Percentiles rank a stretch among this genome's conserved stretches.
Evolutionary conservation across 2,888 invertebrate genomes (phyloP).

Genomic region (Troides aeacus): DNA sequence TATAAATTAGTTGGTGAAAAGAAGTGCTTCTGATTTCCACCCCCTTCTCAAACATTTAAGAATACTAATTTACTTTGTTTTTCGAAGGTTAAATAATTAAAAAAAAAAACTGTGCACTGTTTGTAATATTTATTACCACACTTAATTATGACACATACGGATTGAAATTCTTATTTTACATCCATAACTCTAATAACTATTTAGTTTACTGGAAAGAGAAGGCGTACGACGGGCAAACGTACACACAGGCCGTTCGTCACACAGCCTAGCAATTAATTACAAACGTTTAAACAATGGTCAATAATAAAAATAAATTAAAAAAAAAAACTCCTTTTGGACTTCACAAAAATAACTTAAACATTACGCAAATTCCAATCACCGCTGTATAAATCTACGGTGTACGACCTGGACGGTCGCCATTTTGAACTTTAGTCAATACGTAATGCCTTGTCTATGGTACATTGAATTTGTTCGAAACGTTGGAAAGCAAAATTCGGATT

Average conservation of each 20-base stretch:
- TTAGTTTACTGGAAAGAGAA: conserved; percentile 52
- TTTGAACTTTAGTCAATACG: not conserved
- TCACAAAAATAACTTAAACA: not conserved
- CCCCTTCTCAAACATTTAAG: too few species aligned
- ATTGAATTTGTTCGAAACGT: conserved; percentile 48
- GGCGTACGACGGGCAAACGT: conserved; percentile 37
- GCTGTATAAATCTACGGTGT: not conserved
- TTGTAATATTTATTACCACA: conserved; percentile 66
- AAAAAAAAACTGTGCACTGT: conserved; percentile 15
- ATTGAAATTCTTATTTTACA: conserved; percentile 66
- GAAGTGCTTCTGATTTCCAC: too few species aligned
- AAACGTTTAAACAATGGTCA: conserved; percentile 18
- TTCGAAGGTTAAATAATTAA: too few species aligned
- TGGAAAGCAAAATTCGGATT: conserved; percentile 61
- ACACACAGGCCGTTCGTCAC: conserved; percentile 35
- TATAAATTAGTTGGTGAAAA: too few species aligned
- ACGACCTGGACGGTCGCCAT: not conserved
- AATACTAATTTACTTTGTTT: too few species aligned
- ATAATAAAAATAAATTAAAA: conserved; percentile 14
- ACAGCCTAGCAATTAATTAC: conserved; percentile 32
- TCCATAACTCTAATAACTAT: conserved; percentile 54
- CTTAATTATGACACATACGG: conserved; percentile 72
- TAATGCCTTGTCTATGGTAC: conserved; percentile 43
- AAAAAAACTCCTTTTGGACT: not conserved
- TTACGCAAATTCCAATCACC: not conserved